Conservation (phyloP, 2,888 invertebrate species). For the Salpingus planirostris region DNA sequence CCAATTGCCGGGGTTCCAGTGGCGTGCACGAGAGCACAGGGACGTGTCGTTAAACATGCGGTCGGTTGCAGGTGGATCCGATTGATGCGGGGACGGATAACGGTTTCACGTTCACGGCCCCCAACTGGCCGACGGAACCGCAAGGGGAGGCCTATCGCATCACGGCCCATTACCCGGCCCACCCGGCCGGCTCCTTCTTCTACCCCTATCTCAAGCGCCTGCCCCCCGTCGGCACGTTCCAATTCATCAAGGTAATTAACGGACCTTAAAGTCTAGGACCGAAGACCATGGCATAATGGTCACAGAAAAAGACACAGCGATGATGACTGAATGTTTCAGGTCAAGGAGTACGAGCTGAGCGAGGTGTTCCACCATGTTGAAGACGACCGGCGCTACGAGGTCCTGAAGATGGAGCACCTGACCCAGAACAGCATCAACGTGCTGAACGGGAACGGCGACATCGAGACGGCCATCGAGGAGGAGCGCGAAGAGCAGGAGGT, state of each 20-base stretch:
- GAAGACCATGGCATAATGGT: too few relatives aligned
- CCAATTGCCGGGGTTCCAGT: too few relatives aligned
- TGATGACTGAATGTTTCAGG: too few relatives aligned
- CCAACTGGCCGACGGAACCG: conserved; percentile 89
- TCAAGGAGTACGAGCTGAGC: conserved; percentile 79
- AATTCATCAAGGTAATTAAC: conserved; percentile 72
- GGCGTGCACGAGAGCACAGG: too few relatives aligned
- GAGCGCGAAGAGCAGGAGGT: conserved; percentile 61
- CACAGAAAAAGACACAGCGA: background rate
- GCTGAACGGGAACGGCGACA: conserved; percentile 57
- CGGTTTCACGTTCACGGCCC: conserved; percentile 94
- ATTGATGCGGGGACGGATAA: conserved; percentile 91
- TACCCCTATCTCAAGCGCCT: conserved; percentile 81
- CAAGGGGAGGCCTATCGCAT: conserved; percentile 82
- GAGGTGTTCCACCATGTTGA: conserved; percentile 78
- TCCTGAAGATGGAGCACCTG: conserved; percentile 53
- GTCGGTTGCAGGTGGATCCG: conserved; percentile 85
- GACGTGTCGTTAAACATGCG: too few relatives aligned
- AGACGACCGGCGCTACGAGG: conserved; percentile 69
- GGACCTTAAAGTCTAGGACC: background rate
- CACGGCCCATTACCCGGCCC: conserved; percentile 79
- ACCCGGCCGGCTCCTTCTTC: conserved; percentile 91
- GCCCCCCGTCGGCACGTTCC: conserved; percentile 84
- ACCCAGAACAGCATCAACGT: conserved; percentile 50
- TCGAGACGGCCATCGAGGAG: conserved; percentile 72